Evolutionary conservation across 1,140 invertebrate species (phyloP).

Genomic region (Cylas formicarius): DNA sequence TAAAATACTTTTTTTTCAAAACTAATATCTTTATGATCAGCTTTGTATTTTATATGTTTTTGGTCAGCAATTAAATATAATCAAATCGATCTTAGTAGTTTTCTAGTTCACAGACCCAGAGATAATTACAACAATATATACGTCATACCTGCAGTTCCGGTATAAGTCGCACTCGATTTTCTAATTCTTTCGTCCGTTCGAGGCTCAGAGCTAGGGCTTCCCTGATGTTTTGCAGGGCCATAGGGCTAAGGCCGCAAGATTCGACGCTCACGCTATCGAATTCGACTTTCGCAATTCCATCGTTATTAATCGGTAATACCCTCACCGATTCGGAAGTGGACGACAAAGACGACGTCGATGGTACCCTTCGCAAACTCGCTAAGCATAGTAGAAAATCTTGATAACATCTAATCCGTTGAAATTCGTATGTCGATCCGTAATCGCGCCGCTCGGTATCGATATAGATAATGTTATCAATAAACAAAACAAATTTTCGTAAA

Average conservation of each 20-base stretch:
- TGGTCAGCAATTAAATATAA: too few relatives aligned
- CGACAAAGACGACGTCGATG: conserved; percentile 33
- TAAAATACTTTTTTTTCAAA: too few relatives aligned
- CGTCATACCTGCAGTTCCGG: conserved; percentile 72
- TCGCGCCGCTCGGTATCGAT: conserved; percentile 11
- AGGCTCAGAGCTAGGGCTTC: conserved; percentile 73
- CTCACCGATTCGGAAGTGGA: conserved; percentile 29
- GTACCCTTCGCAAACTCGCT: conserved; percentile 24
- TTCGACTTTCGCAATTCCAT: conserved; percentile 24
- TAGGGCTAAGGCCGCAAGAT: conserved; percentile 32
- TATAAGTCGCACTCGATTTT: conserved; percentile 77
- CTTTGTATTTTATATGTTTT: too few relatives aligned
- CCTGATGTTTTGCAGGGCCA: conserved; percentile 50
- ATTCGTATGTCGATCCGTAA: conserved; percentile 4
- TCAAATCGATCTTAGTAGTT: too few relatives aligned
- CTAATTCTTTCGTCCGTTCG: conserved; percentile 68
- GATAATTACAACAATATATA: too few relatives aligned
- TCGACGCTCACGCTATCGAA: conserved; percentile 36
- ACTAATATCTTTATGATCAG: too few relatives aligned
- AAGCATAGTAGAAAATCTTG: conserved; percentile 22
- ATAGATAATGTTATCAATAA: conserved; percentile 25
- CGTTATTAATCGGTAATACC: conserved; percentile 27
- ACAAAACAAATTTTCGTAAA: conserved; percentile 17
- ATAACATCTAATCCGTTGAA: conserved; percentile 7
- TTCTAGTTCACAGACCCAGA: too few relatives aligned